These are phyloP conservation scores for Meteorus sp. DNA, from an alignment of 1,140 invertebrate species.

Conservation along the genomic window DNA sequence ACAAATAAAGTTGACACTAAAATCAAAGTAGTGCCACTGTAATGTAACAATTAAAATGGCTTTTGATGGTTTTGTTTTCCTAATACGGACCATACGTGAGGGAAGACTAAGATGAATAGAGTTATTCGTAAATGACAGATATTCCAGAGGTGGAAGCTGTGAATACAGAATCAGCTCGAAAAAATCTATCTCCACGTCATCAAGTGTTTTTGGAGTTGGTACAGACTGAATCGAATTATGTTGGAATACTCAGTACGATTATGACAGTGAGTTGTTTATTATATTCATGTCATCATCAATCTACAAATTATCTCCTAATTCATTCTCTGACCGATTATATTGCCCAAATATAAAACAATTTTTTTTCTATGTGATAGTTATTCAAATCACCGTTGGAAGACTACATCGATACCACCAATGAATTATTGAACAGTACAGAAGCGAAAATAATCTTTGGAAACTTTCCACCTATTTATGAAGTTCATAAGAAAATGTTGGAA, in stretches of 20 bases:
- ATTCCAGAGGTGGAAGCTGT: slow-evolving; percentile 61
- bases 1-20: not conserved
- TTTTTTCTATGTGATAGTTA: slow-evolving; percentile 63
- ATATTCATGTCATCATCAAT: slow-evolving; percentile 15
- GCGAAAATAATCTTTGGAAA: slow-evolving; percentile 96
- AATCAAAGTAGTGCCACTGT: not conserved
- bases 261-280: slow-evolving; percentile 68
- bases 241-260: slow-evolving; percentile 90
- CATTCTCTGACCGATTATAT: too few relatives aligned
- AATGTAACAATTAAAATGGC: not conserved
- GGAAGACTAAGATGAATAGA: slow-evolving; percentile 39
- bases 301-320: slow-evolving; percentile 2
- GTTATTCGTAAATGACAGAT: slow-evolving; percentile 50
- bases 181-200: slow-evolving; percentile 75
- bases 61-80: too few relatives aligned
- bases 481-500: slow-evolving; percentile 83
- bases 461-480: slow-evolving; percentile 89
- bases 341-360: slow-evolving; percentile 8
- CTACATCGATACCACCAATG: slow-evolving; percentile 71
- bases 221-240: slow-evolving; percentile 97
- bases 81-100: slow-evolving; percentile 38
- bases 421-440: slow-evolving; percentile 88
- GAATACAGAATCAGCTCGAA: slow-evolving; percentile 63
- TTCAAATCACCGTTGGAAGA: slow-evolving; percentile 93
- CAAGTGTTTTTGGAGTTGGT: slow-evolving; percentile 91